These are phyloP conservation scores for Apantesis nais DNA, from an alignment of 2,888 invertebrate species.

Conservation along the genomic window DNA sequence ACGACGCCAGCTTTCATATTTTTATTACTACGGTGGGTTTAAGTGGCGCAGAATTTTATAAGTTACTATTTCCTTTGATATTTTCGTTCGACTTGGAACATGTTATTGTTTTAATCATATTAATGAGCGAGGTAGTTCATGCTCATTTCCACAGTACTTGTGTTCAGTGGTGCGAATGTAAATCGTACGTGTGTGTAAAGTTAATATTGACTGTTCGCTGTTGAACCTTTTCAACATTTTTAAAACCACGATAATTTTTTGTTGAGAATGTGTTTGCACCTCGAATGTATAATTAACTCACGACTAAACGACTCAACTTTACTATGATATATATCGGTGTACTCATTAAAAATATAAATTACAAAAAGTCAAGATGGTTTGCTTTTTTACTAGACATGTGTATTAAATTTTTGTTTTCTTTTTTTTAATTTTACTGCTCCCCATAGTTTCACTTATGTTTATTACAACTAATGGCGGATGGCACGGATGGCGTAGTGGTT, in stretches of 20 bases:
- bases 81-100: slow-evolving; percentile 41
- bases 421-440: too few species aligned
- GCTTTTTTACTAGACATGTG: not conserved
- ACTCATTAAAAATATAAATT: not conserved
- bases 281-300: slow-evolving; percentile 21
- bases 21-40: slow-evolving; percentile 37
- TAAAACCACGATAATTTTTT: slow-evolving; percentile 48
- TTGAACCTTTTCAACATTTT: slow-evolving; percentile 36
- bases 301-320: slow-evolving; percentile 18
- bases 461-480: too few species aligned
- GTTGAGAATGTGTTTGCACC: slow-evolving; percentile 38
- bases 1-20: slow-evolving; percentile 37
- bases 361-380: not conserved
- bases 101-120: slow-evolving; percentile 57
- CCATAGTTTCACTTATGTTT: too few species aligned
- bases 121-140: slow-evolving; percentile 54
- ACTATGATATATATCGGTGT: slow-evolving; percentile 1
- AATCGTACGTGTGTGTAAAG: slow-evolving; percentile 26
- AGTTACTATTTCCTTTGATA: slow-evolving; percentile 41
- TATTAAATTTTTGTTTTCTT: too few species aligned
- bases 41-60: slow-evolving; percentile 33
- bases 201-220: slow-evolving; percentile 36
- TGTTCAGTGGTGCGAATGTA: slow-evolving; percentile 31
- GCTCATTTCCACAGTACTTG: slow-evolving; percentile 50
- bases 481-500: too few species aligned